Percentiles rank a stretch among this genome's conserved stretches.
phyloP scores from a whole-genome alignment of 2,113 vertebrate species.

The Pterocles gutturalis region DNA sequence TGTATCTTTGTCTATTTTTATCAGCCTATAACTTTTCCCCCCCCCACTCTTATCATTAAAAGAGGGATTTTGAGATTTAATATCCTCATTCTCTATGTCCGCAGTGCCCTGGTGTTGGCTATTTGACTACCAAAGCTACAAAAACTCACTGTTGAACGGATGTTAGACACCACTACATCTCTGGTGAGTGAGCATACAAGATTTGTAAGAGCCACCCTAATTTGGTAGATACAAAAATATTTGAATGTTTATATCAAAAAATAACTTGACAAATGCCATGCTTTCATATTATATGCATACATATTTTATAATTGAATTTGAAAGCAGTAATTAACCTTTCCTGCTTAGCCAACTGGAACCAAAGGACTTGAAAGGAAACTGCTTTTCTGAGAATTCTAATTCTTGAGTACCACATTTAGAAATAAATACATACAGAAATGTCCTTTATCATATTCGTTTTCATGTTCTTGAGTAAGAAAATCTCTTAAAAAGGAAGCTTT shows the following conservation, averaged over 20 bases:
- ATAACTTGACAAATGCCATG: neutral
- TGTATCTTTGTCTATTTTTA: neutral
- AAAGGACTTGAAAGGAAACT: neutral
- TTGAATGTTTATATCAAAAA: neutral
- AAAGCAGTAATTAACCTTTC: neutral
- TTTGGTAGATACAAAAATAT: neutral
- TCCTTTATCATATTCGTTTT: neutral
- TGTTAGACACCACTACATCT: neutral
- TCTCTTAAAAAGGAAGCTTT: neutral
- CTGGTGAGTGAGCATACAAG: neutral
- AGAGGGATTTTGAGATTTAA: neutral
- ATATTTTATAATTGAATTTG: neutral
- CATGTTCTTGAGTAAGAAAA: neutral
- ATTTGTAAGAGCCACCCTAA: neutral
- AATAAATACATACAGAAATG: neutral
- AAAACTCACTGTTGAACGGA: neutral
- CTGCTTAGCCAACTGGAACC: neutral
- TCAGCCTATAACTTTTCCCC: neutral
- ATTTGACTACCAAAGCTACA: neutral
- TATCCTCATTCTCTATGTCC: neutral
- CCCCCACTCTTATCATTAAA: rapidly evolving
- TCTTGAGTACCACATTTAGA: neutral
- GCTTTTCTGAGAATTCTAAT: neutral
- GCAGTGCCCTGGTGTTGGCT: neutral
- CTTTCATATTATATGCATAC: neutral